phyloP scores from a whole-genome alignment of 2,888 invertebrate genomes.

The Tanypteryx hageni region DNA sequence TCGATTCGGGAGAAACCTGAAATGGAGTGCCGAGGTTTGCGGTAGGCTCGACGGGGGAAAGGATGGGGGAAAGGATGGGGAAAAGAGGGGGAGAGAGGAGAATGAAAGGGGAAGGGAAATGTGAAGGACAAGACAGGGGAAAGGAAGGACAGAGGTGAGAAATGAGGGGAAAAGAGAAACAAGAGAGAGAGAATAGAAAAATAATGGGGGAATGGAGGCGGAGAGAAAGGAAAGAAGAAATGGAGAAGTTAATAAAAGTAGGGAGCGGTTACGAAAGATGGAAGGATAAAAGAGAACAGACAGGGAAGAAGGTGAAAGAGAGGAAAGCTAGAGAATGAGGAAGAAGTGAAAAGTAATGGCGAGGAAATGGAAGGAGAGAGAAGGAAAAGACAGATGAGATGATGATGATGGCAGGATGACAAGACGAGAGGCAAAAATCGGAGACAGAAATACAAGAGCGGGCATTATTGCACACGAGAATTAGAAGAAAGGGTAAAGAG shows the following conservation, averaged over 20 bases:
- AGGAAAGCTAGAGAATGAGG: no score
- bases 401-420: no score
- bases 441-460: no score
- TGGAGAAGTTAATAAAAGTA: not conserved
- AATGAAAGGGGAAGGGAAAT: not conserved
- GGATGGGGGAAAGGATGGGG: not conserved
- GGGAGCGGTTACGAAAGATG: not conserved
- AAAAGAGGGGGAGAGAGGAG: not conserved
- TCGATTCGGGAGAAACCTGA: constrained; percentile 43
- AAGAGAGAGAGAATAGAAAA: not conserved
- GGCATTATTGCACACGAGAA: no score
- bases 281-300: no score
- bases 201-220: not conserved
- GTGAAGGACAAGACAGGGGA: not conserved
- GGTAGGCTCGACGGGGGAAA: not conserved
- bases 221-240: not conserved
- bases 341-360: no score
- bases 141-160: not conserved
- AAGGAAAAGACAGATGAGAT: no score
- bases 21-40: constrained; percentile 50
- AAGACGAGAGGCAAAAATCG: no score
- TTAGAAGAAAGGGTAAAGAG: no score
- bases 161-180: not conserved
- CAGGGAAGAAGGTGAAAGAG: no score
- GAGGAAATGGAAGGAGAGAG: no score